Percentiles rank a stretch among this genome's conserved stretches.
These are phyloP conservation scores for Diplolepis rosae DNA, from an alignment of 2,888 invertebrate genomes.

Conservation along the genomic window DNA sequence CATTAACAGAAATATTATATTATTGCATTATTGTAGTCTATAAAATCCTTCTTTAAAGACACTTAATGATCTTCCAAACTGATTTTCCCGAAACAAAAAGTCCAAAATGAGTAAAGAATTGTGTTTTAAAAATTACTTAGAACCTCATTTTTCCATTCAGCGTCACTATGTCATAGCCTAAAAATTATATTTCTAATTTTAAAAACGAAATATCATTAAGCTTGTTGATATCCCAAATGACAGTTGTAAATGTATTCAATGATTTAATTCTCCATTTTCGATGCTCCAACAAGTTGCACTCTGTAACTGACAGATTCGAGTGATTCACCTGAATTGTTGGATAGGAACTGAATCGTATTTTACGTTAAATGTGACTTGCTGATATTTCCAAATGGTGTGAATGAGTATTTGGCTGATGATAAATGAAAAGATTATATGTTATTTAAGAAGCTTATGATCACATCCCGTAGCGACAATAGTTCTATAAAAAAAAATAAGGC, in stretches of 20 bases:
- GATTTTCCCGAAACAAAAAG: too few relatives aligned
- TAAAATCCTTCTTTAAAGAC: too few relatives aligned
- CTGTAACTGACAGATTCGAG: constrained; percentile 9
- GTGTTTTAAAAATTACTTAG: too few relatives aligned
- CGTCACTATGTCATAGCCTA: too few relatives aligned
- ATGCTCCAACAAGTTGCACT: constrained; percentile 14
- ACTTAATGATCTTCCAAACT: too few relatives aligned
- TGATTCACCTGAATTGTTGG: constrained; percentile 3
- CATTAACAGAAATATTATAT: too few relatives aligned
- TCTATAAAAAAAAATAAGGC: too few relatives aligned
- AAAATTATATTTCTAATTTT: too few relatives aligned
- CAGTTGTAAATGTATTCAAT: background rate
- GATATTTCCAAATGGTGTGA: constrained; percentile 2
- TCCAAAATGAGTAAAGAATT: too few relatives aligned
- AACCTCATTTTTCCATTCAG: too few relatives aligned
- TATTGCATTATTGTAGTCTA: too few relatives aligned
- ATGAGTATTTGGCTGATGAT: background rate
- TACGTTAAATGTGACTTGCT: constrained; percentile 7
- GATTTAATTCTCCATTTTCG: constrained; percentile 2
- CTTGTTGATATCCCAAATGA: background rate
- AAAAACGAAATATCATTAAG: too few relatives aligned
- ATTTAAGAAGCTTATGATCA: background rate
- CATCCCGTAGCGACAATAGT: background rate
- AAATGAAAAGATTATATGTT: background rate
- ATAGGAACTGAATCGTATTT: constrained; percentile 9